These are phyloP conservation scores for Eriocheir sinensis DNA, from an alignment of 1,140 invertebrate genomes.

Conservation along the genomic window DNA sequence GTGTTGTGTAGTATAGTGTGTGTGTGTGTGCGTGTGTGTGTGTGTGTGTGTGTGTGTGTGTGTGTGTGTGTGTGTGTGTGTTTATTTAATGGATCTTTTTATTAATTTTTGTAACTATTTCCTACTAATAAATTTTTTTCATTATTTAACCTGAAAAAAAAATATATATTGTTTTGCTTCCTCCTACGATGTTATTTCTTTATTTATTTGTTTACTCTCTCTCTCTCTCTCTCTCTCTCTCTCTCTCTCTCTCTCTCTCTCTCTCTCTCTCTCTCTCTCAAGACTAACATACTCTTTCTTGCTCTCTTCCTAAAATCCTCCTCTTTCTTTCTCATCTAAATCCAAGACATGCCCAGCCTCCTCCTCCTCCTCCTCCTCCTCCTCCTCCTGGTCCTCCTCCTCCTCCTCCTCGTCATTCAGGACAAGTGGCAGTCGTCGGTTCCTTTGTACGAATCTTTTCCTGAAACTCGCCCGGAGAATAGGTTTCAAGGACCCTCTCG, in stretches of 20 bases:
- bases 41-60: too few relatives aligned
- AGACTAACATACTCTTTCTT: neutral
- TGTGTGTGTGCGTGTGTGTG: too few relatives aligned
- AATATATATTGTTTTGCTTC: too few relatives aligned
- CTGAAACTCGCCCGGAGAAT: conserved; percentile 68
- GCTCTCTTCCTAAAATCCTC: neutral
- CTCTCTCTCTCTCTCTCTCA: conserved; percentile 28
- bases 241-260: conserved; percentile 45
- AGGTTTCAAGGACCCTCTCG: conserved; percentile 70
- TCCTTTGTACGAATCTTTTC: conserved; percentile 74
- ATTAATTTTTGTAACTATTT: too few relatives aligned
- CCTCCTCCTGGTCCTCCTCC: neutral
- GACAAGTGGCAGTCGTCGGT: conserved; percentile 60
- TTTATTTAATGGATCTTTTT: too few relatives aligned
- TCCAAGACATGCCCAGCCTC: neutral
- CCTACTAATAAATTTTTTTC: too few relatives aligned
- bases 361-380: neutral
- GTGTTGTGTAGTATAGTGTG: too few relatives aligned
- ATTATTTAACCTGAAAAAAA: too few relatives aligned
- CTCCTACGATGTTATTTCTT: too few relatives aligned
- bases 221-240: conserved; percentile 35
- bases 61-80: too few relatives aligned
- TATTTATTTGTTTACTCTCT: neutral
- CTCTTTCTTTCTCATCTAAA: neutral
- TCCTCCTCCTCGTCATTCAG: conserved; percentile 54